phyloP scores from a whole-genome alignment of 2,888 invertebrate genomes.

The Drosophila eohydei region DNA sequence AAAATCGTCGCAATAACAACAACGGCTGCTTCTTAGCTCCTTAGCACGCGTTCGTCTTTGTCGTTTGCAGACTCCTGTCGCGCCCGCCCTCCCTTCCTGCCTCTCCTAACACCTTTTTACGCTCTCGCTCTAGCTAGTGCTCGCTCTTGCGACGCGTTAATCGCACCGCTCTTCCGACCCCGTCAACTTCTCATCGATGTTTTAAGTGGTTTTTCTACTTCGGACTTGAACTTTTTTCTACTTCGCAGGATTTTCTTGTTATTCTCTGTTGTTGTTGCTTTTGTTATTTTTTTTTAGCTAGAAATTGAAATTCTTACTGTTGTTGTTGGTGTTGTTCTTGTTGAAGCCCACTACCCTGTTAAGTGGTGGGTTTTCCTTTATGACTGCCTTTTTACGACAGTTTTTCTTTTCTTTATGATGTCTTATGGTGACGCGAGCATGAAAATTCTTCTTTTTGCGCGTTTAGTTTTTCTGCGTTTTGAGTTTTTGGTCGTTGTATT shows the following conservation, averaged over 20 bases:
- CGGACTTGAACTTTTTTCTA: slow-evolving; percentile 71
- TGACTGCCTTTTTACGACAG: slow-evolving; percentile 66
- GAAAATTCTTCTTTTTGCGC: slow-evolving; percentile 80
- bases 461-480: slow-evolving; percentile 80
- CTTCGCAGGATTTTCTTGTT: slow-evolving; percentile 76
- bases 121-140: slow-evolving; percentile 18
- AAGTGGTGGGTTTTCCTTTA: slow-evolving; percentile 78
- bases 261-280: slow-evolving; percentile 40
- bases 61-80: slow-evolving; percentile 65
- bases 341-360: slow-evolving; percentile 64
- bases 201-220: slow-evolving; percentile 81
- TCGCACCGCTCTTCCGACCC: slow-evolving; percentile 42
- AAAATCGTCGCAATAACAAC: slow-evolving; percentile 48
- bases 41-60: slow-evolving; percentile 66
- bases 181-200: slow-evolving; percentile 71
- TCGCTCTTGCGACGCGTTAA: slow-evolving; percentile 28
- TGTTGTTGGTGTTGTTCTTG: slow-evolving; percentile 43
- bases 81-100: slow-evolving; percentile 9
- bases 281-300: slow-evolving; percentile 43
- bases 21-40: slow-evolving; percentile 44
- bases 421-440: slow-evolving; percentile 65
- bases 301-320: slow-evolving; percentile 69
- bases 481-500: slow-evolving; percentile 78
- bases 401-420: slow-evolving; percentile 46
- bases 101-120: slow-evolving; percentile 9